These are phyloP conservation scores for Pseudopodoces humilis DNA, from an alignment of 2,113 vertebrate species.

Conservation along the genomic window DNA sequence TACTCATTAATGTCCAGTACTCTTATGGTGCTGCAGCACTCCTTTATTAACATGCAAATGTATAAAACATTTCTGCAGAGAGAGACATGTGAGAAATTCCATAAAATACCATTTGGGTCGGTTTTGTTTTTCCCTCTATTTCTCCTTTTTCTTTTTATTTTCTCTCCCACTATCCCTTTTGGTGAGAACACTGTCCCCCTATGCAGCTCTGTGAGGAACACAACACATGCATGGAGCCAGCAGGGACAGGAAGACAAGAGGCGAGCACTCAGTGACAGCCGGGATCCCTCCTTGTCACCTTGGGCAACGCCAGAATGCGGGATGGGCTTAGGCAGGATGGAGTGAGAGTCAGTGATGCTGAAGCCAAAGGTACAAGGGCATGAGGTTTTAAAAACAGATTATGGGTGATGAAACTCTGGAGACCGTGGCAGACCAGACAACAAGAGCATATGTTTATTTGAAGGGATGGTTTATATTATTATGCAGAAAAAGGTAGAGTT, in stretches of 20 bases:
- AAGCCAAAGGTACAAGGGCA: constrained; percentile 32
- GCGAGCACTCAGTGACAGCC: neutral
- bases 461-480: neutral
- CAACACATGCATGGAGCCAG: neutral
- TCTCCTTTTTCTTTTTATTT: neutral
- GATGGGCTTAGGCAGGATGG: neutral
- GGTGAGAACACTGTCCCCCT: neutral
- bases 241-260: neutral
- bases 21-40: neutral
- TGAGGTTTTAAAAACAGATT: neutral
- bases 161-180: neutral
- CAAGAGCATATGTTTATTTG: neutral
- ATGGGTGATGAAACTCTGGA: neutral
- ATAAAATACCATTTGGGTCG: neutral
- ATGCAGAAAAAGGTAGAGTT: neutral
- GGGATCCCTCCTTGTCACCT: neutral
- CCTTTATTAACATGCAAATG: neutral
- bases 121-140: neutral
- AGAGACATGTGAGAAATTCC: neutral
- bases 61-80: neutral
- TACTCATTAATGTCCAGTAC: neutral
- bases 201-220: neutral
- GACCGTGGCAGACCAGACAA: neutral
- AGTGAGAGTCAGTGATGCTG: accelerated
- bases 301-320: accelerated